Percentiles rank a stretch among this genome's conserved stretches.
phyloP scores from a whole-genome alignment of 2,113 vertebrate species.

The Malurus melanocephalus region DNA sequence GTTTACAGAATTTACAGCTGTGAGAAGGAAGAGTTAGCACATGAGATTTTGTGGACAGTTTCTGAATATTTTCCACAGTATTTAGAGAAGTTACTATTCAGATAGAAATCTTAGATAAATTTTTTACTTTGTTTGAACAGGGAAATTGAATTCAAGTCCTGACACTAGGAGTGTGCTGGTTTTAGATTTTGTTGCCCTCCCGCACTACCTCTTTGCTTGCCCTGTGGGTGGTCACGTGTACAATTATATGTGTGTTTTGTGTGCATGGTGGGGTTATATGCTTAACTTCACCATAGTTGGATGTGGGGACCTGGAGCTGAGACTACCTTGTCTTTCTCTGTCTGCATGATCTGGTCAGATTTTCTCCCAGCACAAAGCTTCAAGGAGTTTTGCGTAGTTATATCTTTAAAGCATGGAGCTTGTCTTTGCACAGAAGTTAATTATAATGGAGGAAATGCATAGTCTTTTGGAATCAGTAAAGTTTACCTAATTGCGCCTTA shows the following conservation, averaged over 20 bases:
- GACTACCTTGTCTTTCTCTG: accelerated
- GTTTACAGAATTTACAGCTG: too few relatives aligned
- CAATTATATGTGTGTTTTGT: accelerated
- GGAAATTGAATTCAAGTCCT: background rate
- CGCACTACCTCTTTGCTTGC: too few relatives aligned
- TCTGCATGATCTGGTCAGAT: background rate
- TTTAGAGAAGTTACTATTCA: background rate
- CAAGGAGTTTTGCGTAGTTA: background rate
- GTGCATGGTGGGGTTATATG: accelerated
- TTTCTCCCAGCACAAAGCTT: background rate
- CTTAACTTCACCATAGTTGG: accelerated
- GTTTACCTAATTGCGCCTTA: background rate
- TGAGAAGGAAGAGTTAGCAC: background rate
- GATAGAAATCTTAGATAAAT: background rate
- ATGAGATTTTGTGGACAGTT: background rate
- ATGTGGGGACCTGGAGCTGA: background rate
- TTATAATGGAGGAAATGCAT: background rate
- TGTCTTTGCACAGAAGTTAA: background rate
- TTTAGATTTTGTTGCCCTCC: background rate
- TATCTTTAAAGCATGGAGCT: background rate
- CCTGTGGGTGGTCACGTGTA: background rate
- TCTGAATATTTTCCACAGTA: background rate
- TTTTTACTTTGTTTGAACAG: background rate
- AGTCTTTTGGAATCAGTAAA: background rate
- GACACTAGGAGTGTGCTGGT: background rate